phyloP scores from a whole-genome alignment of 1,140 invertebrate genomes.

The Acromyrmex charruanus region DNA sequence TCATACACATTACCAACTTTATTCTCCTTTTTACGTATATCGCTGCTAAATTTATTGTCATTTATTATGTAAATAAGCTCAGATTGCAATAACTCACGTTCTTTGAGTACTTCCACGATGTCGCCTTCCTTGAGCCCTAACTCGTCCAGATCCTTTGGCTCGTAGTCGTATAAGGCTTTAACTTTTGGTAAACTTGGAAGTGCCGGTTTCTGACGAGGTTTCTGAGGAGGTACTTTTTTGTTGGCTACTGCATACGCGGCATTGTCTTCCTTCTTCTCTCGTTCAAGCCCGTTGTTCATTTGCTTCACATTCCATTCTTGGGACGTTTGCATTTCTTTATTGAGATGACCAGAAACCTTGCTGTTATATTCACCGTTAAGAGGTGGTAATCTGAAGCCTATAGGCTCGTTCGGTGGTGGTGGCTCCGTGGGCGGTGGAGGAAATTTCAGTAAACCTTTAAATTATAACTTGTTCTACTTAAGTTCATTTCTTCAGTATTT shows the following conservation, averaged over 20 bases:
- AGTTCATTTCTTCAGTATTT: not conserved
- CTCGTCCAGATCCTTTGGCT: slow-evolving; percentile 91
- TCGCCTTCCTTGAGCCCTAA: slow-evolving; percentile 89
- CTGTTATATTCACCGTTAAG: slow-evolving; percentile 49
- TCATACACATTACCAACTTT: not conserved
- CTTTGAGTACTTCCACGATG: slow-evolving; percentile 89
- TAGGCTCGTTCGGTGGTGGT: slow-evolving; percentile 86
- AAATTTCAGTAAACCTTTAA: slow-evolving; percentile 79
- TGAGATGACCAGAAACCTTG: not conserved
- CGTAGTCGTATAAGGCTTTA: slow-evolving; percentile 90
- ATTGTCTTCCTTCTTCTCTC: not conserved
- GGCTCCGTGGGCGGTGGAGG: slow-evolving; percentile 87
- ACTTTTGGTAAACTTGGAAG: slow-evolving; percentile 87
- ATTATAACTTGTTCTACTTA: not conserved
- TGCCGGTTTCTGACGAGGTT: slow-evolving; percentile 78
- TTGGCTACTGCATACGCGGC: slow-evolving; percentile 13
- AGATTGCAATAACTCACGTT: slow-evolving; percentile 86
- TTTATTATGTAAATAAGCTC: not conserved
- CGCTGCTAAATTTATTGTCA: not conserved
- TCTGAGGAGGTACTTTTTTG: slow-evolving; percentile 70
- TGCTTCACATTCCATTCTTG: slow-evolving; percentile 61
- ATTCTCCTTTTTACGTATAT: slow-evolving; percentile 3
- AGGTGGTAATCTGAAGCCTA: slow-evolving; percentile 78
- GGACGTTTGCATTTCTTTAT: slow-evolving; percentile 66
- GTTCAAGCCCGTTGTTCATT: not conserved